Evolutionary conservation across 2,888 invertebrate species (phyloP), one percentile per base, ranked within the genome.

Genomic region (Aporophyla lueneburgensis): DNA sequence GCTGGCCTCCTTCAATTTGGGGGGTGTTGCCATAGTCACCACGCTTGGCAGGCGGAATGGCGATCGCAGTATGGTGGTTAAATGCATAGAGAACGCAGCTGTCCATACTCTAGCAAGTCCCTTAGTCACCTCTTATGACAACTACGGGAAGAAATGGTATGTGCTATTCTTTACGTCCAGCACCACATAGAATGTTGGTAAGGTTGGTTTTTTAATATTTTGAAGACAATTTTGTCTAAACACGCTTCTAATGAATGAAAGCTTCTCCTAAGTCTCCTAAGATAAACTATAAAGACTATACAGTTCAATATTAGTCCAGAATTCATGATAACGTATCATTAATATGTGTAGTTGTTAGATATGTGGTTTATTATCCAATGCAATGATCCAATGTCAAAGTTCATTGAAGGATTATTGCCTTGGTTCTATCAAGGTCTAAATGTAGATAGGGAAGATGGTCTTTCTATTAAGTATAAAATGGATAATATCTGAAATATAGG

Each of bases 361-460:
- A 5, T 21, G 5, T 63, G 16, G 27, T 51, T 14, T 63, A 59
- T 21, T 63, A 59, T 33, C 27, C 40, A 49, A 46, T 67, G 27
- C 43, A 40, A 66, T 46, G n/a, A 27, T 49, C 49, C 54, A 78
- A 74, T 58, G 74, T 74, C 79, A 78, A 58, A 78, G 78, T 74
- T 78, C 74, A 78, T 53, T 71, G 63, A 1, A 51, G 53, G 49
- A 77, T 43, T 53, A 70, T 51, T 62, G 74, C 74, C 61, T 73
- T 67, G 71, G n/a, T 24, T 61, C 24, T 51, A 56, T 62, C 73
- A 63, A 51, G 56, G 56, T 62, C 14, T 9, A 21, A 7, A 49
- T 24, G 21, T 43, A 24, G 62, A 76, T 62, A 56, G 16, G 1
- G 6, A 65, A 27, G n/a, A 58, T 59, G 7, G 16, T n/a, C n/a